These are phyloP conservation scores for Nomada lathburiana DNA, from an alignment of 2,888 invertebrate species.

Conservation along the genomic window DNA sequence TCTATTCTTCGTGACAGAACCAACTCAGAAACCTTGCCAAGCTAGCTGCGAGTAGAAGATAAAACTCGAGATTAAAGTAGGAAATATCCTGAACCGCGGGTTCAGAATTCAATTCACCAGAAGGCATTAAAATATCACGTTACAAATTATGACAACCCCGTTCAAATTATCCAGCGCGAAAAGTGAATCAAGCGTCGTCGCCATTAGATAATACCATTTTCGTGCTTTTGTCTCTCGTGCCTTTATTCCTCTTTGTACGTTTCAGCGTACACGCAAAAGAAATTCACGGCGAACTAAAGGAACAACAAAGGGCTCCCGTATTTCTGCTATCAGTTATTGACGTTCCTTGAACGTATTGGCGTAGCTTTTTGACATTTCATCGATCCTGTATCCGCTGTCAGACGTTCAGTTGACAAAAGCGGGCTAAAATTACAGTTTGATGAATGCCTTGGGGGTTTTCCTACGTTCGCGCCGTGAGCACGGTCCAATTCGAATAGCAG, in stretches of 20 bases:
- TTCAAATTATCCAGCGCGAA: no score
- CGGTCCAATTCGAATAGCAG: constrained; percentile 14
- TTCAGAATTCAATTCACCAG: no score
- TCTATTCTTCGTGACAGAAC: constrained; percentile 39
- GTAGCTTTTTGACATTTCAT: constrained; percentile 55
- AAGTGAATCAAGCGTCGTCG: no score
- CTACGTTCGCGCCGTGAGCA: constrained; percentile 11
- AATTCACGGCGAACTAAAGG: background rate
- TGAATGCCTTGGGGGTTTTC: constrained; percentile 54
- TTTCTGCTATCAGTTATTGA: constrained; percentile 20
- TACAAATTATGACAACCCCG: no score
- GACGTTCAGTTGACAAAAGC: constrained; percentile 61
- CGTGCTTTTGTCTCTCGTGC: background rate
- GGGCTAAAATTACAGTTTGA: constrained; percentile 64
- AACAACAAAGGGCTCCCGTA: background rate
- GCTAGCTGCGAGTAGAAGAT: constrained; percentile 25
- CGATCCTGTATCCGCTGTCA: constrained; percentile 37
- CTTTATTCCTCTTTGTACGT: background rate
- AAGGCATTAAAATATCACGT: no score
- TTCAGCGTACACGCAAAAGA: background rate
- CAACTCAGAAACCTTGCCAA: constrained; percentile 18
- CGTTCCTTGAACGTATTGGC: constrained; percentile 26
- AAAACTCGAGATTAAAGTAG: constrained; percentile 1
- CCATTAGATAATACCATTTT: no score
- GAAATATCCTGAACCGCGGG: no score